Conservation (phyloP, 2,797 vertebrate species). For the Squalus acanthias region DNA sequence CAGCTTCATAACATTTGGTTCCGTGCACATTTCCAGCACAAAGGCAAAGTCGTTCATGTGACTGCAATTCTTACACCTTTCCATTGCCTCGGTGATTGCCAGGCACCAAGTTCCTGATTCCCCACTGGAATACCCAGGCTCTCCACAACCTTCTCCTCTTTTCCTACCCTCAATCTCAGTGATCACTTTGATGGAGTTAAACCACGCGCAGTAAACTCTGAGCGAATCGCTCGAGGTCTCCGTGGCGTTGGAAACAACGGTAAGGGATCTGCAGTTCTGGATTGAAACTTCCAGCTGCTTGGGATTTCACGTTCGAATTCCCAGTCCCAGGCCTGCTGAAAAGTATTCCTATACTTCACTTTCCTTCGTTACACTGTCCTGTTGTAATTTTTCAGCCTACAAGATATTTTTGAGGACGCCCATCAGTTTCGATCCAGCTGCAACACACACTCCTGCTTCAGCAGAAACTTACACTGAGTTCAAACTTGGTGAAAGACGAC, state of each 20-base stretch:
- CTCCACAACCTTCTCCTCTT: not conserved
- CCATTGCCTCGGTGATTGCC: not conserved
- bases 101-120: not conserved
- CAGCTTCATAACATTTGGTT: not conserved
- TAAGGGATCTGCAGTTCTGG: not conserved
- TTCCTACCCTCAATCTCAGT: not conserved
- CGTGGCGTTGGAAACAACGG: not conserved
- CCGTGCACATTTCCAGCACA: not conserved
- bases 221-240: not conserved
- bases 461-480: slow-evolving; percentile 80
- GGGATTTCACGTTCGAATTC: not conserved
- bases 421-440: not conserved
- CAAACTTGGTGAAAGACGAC: slow-evolving; percentile 98
- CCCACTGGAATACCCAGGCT: not conserved
- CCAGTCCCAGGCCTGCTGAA: not conserved
- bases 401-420: not conserved
- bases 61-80: not conserved
- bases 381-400: not conserved
- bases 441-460: not conserved
- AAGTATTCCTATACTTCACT: not conserved
- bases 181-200: not conserved
- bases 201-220: not conserved
- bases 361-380: not conserved
- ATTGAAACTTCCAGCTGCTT: not conserved
- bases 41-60: not conserved